Conservation (phyloP, 2,113 vertebrate species). For the Sinocyclocheilus anshuiensis region DNA sequence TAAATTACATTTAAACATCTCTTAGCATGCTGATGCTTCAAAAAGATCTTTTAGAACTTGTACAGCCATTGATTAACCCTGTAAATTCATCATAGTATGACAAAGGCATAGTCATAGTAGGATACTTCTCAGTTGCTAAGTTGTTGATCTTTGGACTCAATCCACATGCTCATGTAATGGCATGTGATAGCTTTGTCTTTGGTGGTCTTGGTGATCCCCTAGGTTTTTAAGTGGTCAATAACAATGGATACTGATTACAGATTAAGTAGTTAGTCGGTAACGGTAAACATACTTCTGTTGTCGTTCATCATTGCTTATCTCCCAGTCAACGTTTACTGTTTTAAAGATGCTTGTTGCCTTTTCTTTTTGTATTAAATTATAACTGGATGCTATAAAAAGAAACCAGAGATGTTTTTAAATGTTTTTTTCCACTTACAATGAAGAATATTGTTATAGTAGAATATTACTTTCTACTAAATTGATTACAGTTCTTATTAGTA, state of each 20-base stretch:
- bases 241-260: conserved; percentile 15
- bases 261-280: background rate
- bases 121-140: background rate
- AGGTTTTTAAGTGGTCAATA: background rate
- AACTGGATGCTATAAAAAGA: background rate
- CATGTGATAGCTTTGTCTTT: conserved; percentile 9
- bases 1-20: background rate
- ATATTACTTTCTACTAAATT: background rate
- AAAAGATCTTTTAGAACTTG: background rate
- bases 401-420: background rate
- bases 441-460: background rate
- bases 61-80: conserved; percentile 4
- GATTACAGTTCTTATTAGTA: background rate
- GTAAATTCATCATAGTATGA: background rate
- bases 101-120: background rate
- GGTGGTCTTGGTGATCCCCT: conserved; percentile 7
- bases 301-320: background rate
- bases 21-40: background rate
- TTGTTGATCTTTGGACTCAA: conserved; percentile 15
- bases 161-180: conserved; percentile 2
- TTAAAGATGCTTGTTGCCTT: background rate
- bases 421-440: background rate
- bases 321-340: background rate
- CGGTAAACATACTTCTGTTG: background rate
- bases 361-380: background rate